Conservation (phyloP, 1,140 invertebrate species). For the Leptinotarsa texana region DNA sequence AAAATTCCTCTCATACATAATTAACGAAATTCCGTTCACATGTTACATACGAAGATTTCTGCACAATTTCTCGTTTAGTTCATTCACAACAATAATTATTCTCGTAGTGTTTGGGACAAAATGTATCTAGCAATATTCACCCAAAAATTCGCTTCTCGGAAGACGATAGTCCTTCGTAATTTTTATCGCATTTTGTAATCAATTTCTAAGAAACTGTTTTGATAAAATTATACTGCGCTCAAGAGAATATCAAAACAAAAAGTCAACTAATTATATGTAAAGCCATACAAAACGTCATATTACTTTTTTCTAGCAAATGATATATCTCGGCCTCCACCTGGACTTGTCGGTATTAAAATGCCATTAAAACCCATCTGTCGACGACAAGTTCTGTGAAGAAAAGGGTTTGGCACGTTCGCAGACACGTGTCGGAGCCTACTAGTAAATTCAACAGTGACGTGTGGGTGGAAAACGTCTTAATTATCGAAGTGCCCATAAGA, state of each 20-base stretch:
- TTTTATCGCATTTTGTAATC: no score
- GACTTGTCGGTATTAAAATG: conserved; percentile 13
- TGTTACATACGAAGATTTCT: no score
- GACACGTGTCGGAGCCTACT: neutral
- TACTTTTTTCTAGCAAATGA: conserved; percentile 15
- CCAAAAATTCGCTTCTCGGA: no score
- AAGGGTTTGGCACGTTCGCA: conserved; percentile 15
- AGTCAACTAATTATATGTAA: neutral
- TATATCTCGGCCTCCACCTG: conserved; percentile 14
- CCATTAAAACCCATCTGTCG: conserved; percentile 11
- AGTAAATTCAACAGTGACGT: neutral
- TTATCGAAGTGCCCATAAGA: no score
- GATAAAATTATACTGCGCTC: neutral
- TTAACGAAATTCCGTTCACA: no score
- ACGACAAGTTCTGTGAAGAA: neutral
- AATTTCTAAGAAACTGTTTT: conserved; percentile 4
- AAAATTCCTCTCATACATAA: no score
- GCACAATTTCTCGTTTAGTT: no score
- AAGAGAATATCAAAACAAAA: neutral
- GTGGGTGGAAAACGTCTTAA: neutral
- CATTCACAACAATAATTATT: no score
- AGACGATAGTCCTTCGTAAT: no score
- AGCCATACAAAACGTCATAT: conserved; percentile 16
- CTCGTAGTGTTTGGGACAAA: no score
- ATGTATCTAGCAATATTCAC: no score